Percentiles rank a stretch among this genome's conserved stretches.
Conservation (phyloP, 1,140 invertebrate species). For the Helicoverpa zea region DNA sequence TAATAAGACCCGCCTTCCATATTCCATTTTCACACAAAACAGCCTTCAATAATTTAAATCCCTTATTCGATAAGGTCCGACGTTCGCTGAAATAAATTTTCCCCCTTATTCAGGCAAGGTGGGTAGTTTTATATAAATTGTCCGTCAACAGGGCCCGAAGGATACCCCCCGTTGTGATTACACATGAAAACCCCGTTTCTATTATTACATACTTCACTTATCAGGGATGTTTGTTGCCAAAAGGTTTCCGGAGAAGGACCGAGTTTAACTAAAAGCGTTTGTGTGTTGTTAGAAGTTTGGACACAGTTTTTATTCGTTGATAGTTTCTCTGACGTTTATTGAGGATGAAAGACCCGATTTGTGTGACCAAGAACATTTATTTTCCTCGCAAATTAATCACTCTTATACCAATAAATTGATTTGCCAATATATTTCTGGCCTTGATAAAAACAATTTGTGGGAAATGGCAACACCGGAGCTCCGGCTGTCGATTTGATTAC, state of each 20-base stretch:
- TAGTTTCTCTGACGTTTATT: slow-evolving; percentile 7
- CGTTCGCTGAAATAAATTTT: slow-evolving; percentile 31
- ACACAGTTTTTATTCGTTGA: slow-evolving; percentile 18
- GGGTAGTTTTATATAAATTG: slow-evolving; percentile 41
- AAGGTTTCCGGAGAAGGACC: slow-evolving; percentile 2
- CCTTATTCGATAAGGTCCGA: slow-evolving; percentile 29
- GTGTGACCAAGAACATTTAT: background rate
- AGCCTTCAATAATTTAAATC: slow-evolving; percentile 22
- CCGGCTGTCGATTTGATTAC: slow-evolving; percentile 11
- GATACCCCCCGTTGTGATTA: slow-evolving; percentile 38
- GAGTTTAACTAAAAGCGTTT: slow-evolving; percentile 37
- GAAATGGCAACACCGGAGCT: slow-evolving; percentile 20
- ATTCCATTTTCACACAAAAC: background rate
- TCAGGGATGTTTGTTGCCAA: slow-evolving; percentile 18
- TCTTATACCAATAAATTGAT: background rate
- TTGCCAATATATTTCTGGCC: background rate
- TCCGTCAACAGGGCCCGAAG: slow-evolving; percentile 36
- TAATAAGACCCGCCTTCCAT: background rate
- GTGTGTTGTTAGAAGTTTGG: slow-evolving; percentile 23
- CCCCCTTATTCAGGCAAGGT: slow-evolving; percentile 22
- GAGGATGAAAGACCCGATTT: background rate
- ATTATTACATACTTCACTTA: slow-evolving; percentile 35
- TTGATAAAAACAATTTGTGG: background rate
- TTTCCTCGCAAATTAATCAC: too few species aligned
- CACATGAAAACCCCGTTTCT: slow-evolving; percentile 27